Percentiles rank a stretch among this genome's conserved stretches.
These are phyloP conservation scores for Bombyx mandarina DNA, from an alignment of 1,140 invertebrate species.

Conservation along the genomic window DNA sequence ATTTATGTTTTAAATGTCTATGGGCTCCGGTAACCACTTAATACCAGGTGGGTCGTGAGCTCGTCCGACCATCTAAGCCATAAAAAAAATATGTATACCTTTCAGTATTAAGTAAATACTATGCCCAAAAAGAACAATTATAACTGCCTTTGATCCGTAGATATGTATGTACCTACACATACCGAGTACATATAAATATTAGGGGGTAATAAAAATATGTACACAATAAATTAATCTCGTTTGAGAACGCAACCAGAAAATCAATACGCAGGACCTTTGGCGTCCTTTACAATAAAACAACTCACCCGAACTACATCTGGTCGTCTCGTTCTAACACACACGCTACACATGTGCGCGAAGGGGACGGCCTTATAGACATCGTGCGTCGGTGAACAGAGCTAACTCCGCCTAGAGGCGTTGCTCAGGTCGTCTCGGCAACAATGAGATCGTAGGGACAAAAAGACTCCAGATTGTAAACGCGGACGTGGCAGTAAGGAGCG, in stretches of 20 bases:
- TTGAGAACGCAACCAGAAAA: not conserved
- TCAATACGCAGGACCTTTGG: too few species aligned
- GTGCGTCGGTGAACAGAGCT: not conserved
- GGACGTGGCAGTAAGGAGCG: conserved; percentile 9
- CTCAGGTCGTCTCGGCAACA: conserved; percentile 2
- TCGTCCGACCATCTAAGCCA: too few species aligned
- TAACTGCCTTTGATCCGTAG: too few species aligned
- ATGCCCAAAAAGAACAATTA: too few species aligned
- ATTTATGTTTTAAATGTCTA: too few species aligned
- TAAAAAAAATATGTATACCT: too few species aligned
- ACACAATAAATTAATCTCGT: not conserved
- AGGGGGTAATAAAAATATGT: too few species aligned
- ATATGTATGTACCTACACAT: too few species aligned
- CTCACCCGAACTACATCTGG: conserved; percentile 4
- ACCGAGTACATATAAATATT: too few species aligned
- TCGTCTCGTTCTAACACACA: conserved; percentile 16
- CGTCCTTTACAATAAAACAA: not conserved
- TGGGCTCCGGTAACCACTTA: too few species aligned
- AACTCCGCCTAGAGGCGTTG: conserved; percentile 7
- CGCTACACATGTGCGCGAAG: conserved; percentile 4
- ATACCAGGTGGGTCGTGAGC: too few species aligned
- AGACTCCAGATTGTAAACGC: conserved; percentile 7
- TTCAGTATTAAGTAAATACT: too few species aligned
- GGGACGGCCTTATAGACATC: conserved; percentile 1
- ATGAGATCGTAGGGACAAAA: conserved; percentile 7